Evolutionary conservation across 2,888 invertebrate species (phyloP).

Genomic region (Mechanitis messenoides): DNA sequence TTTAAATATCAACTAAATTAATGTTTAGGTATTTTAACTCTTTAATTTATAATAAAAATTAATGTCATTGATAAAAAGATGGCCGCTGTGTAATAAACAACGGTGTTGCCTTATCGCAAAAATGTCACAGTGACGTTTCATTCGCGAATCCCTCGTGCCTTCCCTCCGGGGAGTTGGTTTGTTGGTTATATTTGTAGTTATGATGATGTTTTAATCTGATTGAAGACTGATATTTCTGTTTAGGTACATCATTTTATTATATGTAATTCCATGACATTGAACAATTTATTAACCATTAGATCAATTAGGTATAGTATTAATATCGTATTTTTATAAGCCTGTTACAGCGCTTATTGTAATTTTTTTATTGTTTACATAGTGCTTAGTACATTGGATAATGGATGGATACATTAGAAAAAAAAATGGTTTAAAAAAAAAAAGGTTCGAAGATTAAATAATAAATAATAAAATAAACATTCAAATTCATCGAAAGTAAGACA

Average conservation of each 20-base stretch:
- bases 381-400: too few relatives aligned
- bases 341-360: too few relatives aligned
- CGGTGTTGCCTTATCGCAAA: slow-evolving; percentile 57
- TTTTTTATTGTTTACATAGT: too few relatives aligned
- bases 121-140: slow-evolving; percentile 59
- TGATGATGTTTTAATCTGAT: slow-evolving; percentile 7
- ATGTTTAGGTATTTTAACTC: background rate
- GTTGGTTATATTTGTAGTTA: slow-evolving; percentile 30
- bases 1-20: background rate
- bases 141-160: slow-evolving; percentile 49
- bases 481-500: slow-evolving; percentile 2
- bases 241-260: too few relatives aligned
- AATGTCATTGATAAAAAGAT: slow-evolving; percentile 39
- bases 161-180: slow-evolving; percentile 38
- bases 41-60: slow-evolving; percentile 12
- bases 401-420: too few relatives aligned
- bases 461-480: background rate
- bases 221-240: slow-evolving; percentile 2
- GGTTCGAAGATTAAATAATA: too few relatives aligned
- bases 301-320: too few relatives aligned
- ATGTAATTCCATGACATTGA: too few relatives aligned
- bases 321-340: too few relatives aligned
- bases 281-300: too few relatives aligned
- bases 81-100: slow-evolving; percentile 57
- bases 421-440: too few relatives aligned